phyloP scores from a whole-genome alignment of 2,888 invertebrate species.

The Dryobotodes eremita region DNA sequence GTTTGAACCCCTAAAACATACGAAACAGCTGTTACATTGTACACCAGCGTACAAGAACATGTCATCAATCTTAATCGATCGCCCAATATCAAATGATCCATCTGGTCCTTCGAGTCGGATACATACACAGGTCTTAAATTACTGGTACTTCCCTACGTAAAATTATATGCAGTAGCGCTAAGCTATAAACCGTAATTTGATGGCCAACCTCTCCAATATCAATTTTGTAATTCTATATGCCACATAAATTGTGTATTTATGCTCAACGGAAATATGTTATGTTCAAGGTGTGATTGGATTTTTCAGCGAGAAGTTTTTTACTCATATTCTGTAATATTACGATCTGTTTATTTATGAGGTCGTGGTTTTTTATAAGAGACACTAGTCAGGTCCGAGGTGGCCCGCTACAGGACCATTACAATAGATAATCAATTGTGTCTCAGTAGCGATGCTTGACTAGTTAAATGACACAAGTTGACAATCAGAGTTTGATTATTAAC shows the following conservation, averaged over 20 bases:
- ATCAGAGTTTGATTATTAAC: too few relatives aligned
- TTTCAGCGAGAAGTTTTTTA: neutral
- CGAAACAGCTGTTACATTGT: slow-evolving; percentile 22
- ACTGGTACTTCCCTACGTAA: slow-evolving; percentile 4
- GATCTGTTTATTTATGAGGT: neutral
- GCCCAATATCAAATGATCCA: neutral
- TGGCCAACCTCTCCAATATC: slow-evolving; percentile 11
- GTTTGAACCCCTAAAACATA: neutral
- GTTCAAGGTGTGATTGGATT: slow-evolving; percentile 11
- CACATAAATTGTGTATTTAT: slow-evolving; percentile 34
- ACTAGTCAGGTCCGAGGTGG: too few relatives aligned
- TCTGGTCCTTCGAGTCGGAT: neutral
- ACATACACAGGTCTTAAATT: neutral
- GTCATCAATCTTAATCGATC: slow-evolving; percentile 23
- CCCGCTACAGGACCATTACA: too few relatives aligned
- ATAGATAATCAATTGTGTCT: too few relatives aligned
- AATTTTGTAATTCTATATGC: slow-evolving; percentile 27
- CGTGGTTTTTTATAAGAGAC: neutral
- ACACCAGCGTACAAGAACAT: neutral
- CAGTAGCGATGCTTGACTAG: too few relatives aligned
- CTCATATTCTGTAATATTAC: neutral
- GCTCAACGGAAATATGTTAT: neutral
- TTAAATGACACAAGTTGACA: neutral
- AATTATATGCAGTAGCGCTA: slow-evolving; percentile 11
- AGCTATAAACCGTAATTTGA: slow-evolving; percentile 26